A percentile compares a stretch with the other conserved stretches of the same genome.
Evolutionary conservation across 2,888 invertebrate genomes (phyloP).

Genomic region (Danaus chrysippus): DNA sequence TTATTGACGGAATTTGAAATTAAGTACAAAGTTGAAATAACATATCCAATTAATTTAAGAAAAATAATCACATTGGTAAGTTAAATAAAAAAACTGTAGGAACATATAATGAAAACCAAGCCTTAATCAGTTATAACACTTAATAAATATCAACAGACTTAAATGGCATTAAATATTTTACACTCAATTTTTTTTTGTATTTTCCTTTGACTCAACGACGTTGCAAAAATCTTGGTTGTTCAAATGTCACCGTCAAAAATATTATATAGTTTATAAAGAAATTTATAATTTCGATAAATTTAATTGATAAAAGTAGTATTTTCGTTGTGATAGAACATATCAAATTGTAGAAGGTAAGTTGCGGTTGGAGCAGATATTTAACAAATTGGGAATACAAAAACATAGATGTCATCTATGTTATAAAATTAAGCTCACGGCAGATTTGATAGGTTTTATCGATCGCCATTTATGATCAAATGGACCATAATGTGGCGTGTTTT

Average conservation of each 20-base stretch:
- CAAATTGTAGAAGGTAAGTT: constrained; percentile 11
- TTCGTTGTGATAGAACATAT: constrained; percentile 33
- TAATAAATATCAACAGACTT: not conserved
- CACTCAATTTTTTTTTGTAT: not conserved
- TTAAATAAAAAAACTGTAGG: no score
- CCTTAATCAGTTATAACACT: no score
- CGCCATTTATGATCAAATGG: not conserved
- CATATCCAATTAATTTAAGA: constrained; percentile 5
- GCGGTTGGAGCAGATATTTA: no score
- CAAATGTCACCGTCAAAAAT: constrained; percentile 54
- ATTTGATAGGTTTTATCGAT: not conserved
- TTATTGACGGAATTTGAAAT: constrained; percentile 36
- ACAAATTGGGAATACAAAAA: not conserved
- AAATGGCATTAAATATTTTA: not conserved
- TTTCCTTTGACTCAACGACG: constrained; percentile 5
- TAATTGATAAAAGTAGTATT: constrained; percentile 20
- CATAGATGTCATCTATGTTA: not conserved
- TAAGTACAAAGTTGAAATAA: not conserved
- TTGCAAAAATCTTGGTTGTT: constrained; percentile 24
- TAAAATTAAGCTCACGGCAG: not conserved
- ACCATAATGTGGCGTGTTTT: not conserved
- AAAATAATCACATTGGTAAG: not conserved
- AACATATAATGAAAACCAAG: no score
- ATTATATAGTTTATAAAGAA: constrained; percentile 48
- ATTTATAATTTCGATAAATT: constrained; percentile 26